A percentile compares a stretch with the other conserved stretches of the same genome.
Conservation (phyloP, 2,888 invertebrate genomes). For the Ischnus inquisitorius region DNA sequence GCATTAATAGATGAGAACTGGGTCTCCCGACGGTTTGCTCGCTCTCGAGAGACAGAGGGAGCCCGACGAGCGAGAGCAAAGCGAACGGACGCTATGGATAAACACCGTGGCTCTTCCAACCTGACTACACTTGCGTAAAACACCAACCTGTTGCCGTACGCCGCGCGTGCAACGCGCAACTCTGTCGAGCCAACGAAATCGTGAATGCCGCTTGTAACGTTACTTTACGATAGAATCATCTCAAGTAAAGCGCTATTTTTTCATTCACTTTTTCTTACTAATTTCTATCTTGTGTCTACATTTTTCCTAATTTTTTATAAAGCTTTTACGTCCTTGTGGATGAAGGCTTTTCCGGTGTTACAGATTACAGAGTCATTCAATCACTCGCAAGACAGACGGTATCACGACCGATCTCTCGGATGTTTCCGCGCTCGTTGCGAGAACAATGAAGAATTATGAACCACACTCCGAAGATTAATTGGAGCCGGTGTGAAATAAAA, state of each 20-base stretch:
- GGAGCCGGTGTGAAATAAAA: conserved; percentile 27
- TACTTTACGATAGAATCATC: neutral
- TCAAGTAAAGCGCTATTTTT: neutral
- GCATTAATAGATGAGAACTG: conserved; percentile 83
- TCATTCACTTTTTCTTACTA: neutral
- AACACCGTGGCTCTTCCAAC: conserved; percentile 65
- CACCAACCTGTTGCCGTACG: conserved; percentile 67
- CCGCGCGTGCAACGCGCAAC: conserved; percentile 55
- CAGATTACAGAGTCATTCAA: neutral
- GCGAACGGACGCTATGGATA: conserved; percentile 31
- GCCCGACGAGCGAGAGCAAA: neutral
- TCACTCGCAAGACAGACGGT: neutral
- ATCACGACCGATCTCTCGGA: neutral
- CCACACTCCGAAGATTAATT: conserved; percentile 25
- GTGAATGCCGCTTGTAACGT: conserved; percentile 27
- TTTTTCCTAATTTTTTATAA: too few relatives aligned
- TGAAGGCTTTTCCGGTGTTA: neutral
- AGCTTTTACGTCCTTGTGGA: too few relatives aligned
- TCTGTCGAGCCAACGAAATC: conserved; percentile 39
- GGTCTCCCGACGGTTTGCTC: conserved; percentile 73
- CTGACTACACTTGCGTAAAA: conserved; percentile 50
- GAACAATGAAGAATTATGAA: conserved; percentile 22
- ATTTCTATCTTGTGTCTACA: neutral
- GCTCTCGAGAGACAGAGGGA: conserved; percentile 34
- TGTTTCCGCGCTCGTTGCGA: neutral